Evolutionary conservation across 2,113 vertebrate species (phyloP).

Genomic region (Hiodon alosoides): DNA sequence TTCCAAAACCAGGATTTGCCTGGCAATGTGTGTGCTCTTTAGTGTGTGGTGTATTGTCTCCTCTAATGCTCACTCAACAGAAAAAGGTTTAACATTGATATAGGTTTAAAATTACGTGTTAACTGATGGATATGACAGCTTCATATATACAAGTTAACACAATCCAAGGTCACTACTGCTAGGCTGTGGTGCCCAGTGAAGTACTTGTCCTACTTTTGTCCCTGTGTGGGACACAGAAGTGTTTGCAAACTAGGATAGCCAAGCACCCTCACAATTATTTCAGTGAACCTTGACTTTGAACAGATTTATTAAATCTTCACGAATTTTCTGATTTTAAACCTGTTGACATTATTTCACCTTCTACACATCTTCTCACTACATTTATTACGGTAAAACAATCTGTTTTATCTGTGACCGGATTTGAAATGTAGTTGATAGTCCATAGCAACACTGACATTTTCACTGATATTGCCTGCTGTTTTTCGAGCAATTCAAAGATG

Average conservation of each 20-base stretch:
- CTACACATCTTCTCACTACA: neutral
- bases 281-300: constrained; percentile 19
- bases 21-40: constrained; percentile 1
- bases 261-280: constrained; percentile 2
- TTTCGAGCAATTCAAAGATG: no score
- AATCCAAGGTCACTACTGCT: neutral
- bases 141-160: constrained; percentile 9
- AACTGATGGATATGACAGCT: neutral
- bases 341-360: neutral
- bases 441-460: no score
- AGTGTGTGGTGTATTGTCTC: neutral
- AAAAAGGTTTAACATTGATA: neutral
- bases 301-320: constrained; percentile 29
- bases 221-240: constrained; percentile 1
- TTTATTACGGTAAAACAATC: neutral
- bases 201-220: neutral
- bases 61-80: neutral
- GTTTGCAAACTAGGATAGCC: constrained; percentile 11
- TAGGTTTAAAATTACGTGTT: neutral
- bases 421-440: no score
- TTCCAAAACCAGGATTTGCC: neutral
- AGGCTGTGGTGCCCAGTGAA: neutral
- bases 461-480: no score
- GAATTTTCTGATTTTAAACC: constrained; percentile 27
- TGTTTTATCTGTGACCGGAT: no score